These are phyloP conservation scores for Oreochromis niloticus DNA, from an alignment of 2,113 vertebrate species.

Conservation along the genomic window DNA sequence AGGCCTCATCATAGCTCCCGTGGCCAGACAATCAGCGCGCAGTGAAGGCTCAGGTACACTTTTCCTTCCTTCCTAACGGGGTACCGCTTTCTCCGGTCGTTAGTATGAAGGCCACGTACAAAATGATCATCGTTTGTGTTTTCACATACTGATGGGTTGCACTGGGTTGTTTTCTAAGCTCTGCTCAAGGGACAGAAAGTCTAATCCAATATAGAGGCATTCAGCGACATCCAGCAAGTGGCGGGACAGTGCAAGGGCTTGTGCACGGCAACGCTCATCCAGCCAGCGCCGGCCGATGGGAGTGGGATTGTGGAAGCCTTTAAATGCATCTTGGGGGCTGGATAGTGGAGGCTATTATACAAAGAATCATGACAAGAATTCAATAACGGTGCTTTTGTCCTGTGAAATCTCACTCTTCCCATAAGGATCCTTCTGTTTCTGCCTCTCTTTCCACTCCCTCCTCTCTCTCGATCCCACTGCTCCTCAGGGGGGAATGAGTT, in stretches of 20 bases:
- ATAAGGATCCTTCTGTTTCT: conserved; percentile 43
- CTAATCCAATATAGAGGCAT: conserved; percentile 13
- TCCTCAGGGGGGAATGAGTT: conserved; percentile 54
- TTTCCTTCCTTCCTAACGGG: not conserved
- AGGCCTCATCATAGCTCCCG: conserved; percentile 32
- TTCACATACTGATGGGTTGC: conserved; percentile 5
- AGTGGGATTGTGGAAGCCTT: conserved; percentile 31
- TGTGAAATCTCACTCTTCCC: conserved; percentile 55
- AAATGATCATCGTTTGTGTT: not conserved
- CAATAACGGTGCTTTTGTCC: conserved; percentile 57
- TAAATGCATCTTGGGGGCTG: conserved; percentile 42
- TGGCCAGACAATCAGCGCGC: not conserved
- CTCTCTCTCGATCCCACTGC: not conserved
- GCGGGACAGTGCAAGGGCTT: conserved; percentile 14
- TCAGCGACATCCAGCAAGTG: not conserved
- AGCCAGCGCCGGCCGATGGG: conserved; percentile 10
- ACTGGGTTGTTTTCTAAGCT: conserved; percentile 19
- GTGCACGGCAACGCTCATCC: not conserved
- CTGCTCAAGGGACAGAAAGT: conserved; percentile 2
- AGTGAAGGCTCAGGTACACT: conserved; percentile 1
- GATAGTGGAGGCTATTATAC: conserved; percentile 53
- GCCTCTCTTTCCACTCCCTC: not conserved
- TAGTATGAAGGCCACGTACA: not conserved
- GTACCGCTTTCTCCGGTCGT: not conserved
- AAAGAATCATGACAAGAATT: conserved; percentile 65